Percentiles rank a stretch among this genome's conserved stretches.
These are phyloP conservation scores for Syrphus vitripennis DNA, from an alignment of 2,888 invertebrate species.

Conservation along the genomic window DNA sequence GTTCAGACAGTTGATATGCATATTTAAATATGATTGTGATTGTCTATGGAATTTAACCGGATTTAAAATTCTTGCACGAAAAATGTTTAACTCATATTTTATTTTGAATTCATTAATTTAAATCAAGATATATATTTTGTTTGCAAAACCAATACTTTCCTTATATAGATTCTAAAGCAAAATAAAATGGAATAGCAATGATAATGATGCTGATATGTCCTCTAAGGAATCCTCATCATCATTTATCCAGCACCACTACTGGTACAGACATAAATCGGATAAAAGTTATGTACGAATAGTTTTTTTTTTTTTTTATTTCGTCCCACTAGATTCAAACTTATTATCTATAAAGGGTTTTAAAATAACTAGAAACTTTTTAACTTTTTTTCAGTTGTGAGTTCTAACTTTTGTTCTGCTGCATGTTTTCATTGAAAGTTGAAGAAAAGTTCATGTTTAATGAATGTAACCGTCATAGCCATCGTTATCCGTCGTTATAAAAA, in stretches of 20 bases:
- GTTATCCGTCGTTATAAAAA: background rate
- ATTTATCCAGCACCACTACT: background rate
- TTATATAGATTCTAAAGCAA: background rate
- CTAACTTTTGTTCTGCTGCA: conserved; percentile 19
- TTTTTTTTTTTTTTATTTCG: background rate
- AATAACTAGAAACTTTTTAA: conserved; percentile 45
- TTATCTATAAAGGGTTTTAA: conserved; percentile 22
- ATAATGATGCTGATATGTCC: conserved; percentile 2
- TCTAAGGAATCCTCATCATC: background rate
- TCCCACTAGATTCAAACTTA: conserved; percentile 30
- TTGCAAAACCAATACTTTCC: background rate
- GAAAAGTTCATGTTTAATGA: conserved; percentile 25
- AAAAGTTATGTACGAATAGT: conserved; percentile 6
- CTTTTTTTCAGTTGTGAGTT: conserved; percentile 15
- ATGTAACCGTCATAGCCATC: conserved; percentile 5
- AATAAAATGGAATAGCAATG: conserved; percentile 17
- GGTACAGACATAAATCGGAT: background rate
- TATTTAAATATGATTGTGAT: too few species aligned
- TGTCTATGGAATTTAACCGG: too few species aligned
- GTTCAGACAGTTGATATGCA: too few species aligned
- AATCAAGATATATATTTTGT: too few species aligned
- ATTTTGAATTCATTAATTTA: too few species aligned
- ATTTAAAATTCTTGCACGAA: too few species aligned
- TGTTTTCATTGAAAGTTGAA: conserved; percentile 14
- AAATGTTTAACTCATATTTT: too few species aligned